phyloP scores from a whole-genome alignment of 2,888 invertebrate genomes.

The Pterostichus niger region DNA sequence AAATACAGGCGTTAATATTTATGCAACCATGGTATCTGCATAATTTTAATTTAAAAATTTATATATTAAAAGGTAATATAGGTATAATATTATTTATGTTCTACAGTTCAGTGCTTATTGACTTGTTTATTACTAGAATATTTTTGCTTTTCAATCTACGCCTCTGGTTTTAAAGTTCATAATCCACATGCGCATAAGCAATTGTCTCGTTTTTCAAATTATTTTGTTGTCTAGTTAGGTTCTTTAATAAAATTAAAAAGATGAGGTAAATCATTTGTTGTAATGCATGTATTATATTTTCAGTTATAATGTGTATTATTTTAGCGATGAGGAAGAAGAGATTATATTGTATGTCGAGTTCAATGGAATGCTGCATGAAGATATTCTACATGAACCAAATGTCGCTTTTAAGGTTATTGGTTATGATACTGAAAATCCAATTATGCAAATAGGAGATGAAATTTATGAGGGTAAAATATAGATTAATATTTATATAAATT shows the following conservation, averaged over 20 bases:
- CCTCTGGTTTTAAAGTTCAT: not conserved
- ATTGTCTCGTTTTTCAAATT: not conserved
- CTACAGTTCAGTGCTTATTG: no score
- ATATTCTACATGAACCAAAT: conserved; percentile 62
- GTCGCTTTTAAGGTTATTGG: conserved; percentile 62
- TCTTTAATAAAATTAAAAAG: not conserved
- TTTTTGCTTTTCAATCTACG: not conserved
- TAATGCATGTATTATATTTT: not conserved
- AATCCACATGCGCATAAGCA: not conserved
- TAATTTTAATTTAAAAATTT: no score
- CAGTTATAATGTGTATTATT: not conserved
- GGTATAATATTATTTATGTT: no score
- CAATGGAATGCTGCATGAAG: conserved; percentile 66
- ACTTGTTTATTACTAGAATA: no score
- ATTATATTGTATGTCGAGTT: conserved; percentile 61
- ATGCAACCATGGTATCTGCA: no score
- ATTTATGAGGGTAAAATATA: conserved; percentile 56
- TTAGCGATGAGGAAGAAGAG: conserved; percentile 55
- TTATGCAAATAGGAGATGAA: conserved; percentile 65
- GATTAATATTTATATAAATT: no score
- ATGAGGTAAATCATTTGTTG: conserved; percentile 16
- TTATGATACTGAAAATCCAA: conserved; percentile 60
- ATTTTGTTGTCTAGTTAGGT: not conserved
- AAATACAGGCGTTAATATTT: not conserved
- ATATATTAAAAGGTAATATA: no score